Percentiles rank a stretch among this genome's conserved stretches.
Conservation (phyloP, 2,888 invertebrate species). For the Nymphalis polychloros region DNA sequence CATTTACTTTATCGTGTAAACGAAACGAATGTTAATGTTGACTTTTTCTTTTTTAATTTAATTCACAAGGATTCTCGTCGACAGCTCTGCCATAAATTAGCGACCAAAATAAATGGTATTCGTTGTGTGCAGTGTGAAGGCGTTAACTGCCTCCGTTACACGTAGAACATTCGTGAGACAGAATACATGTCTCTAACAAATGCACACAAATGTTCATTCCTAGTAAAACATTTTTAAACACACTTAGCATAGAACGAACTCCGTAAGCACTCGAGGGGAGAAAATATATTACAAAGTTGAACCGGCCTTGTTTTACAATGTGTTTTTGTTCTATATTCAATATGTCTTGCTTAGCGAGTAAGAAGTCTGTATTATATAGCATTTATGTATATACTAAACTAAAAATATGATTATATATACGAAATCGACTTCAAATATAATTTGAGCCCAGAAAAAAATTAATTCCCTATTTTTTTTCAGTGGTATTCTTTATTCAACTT, state of each 20-base stretch:
- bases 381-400: background rate
- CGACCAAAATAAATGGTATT: conserved; percentile 66
- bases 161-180: conserved; percentile 31
- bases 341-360: too few relatives aligned
- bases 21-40: background rate
- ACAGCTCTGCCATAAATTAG: conserved; percentile 58
- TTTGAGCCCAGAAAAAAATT: too few relatives aligned
- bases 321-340: background rate
- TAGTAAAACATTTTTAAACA: conserved; percentile 31
- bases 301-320: background rate
- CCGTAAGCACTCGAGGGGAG: conserved; percentile 10
- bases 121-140: conserved; percentile 49
- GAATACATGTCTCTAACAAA: conserved; percentile 27
- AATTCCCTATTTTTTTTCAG: too few relatives aligned
- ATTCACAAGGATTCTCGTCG: conserved; percentile 6
- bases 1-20: background rate
- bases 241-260: conserved; percentile 6
- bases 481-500: too few relatives aligned
- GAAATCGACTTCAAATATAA: too few relatives aligned
- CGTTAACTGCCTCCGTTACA: conserved; percentile 53
- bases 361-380: background rate
- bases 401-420: too few relatives aligned
- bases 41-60: background rate
- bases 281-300: conserved; percentile 21
- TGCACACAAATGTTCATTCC: conserved; percentile 27